Evolutionary conservation across 2,888 invertebrate species (phyloP).

Genomic region (Aquatica leii): DNA sequence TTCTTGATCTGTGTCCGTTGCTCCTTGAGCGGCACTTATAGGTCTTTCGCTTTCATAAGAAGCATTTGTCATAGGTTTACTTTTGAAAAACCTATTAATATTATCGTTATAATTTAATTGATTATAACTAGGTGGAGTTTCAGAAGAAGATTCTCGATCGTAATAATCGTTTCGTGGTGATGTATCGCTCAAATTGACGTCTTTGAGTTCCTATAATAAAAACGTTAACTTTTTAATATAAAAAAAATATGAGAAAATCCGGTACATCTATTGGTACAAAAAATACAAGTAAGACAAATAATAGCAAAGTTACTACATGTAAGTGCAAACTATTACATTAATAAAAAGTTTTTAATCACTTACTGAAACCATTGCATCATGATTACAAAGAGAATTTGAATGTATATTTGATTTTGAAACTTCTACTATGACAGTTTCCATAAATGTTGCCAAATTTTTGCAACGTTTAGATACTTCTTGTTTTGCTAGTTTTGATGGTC

Average conservation of each 20-base stretch:
- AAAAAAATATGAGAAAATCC: neutral
- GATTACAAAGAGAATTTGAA: constrained; percentile 68
- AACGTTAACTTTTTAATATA: neutral
- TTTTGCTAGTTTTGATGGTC: constrained; percentile 65
- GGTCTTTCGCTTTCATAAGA: constrained; percentile 63
- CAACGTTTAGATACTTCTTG: constrained; percentile 74
- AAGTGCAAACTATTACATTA: neutral
- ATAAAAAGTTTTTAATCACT: constrained; percentile 52
- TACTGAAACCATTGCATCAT: constrained; percentile 70
- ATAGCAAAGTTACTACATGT: neutral
- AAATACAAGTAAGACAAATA: neutral
- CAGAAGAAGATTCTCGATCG: constrained; percentile 81
- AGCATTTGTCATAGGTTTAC: constrained; percentile 69
- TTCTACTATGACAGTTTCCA: constrained; percentile 79
- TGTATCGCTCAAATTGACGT: constrained; percentile 84
- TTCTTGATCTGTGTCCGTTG: constrained; percentile 60
- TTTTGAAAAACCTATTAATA: constrained; percentile 69
- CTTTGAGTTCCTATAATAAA: constrained; percentile 74
- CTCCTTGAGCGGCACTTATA: constrained; percentile 48
- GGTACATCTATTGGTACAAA: neutral
- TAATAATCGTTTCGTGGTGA: constrained; percentile 84
- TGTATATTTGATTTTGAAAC: constrained; percentile 67
- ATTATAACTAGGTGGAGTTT: constrained; percentile 83
- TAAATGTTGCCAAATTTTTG: constrained; percentile 76
- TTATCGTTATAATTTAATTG: constrained; percentile 88